Conservation (phyloP, 1,140 invertebrate species). For the Carcinoscorpius rotundicauda region DNA sequence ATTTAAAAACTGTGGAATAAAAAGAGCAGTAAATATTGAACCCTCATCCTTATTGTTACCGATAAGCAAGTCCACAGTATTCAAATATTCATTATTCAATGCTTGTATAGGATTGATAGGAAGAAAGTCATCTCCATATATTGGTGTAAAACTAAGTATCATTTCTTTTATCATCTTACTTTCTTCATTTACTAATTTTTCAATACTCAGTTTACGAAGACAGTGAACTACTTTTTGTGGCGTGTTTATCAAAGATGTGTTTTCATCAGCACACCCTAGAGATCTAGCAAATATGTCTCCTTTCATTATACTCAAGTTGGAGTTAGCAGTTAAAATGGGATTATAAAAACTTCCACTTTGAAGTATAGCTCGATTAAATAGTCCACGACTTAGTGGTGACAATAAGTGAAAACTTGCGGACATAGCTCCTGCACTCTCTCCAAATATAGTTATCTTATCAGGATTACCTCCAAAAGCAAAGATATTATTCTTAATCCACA, state of each 20-base stretch:
- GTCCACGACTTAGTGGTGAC: conserved; percentile 25
- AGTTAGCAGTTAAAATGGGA: background rate
- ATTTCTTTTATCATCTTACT: conserved; percentile 1
- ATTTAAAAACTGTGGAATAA: background rate
- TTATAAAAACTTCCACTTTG: conserved; percentile 21
- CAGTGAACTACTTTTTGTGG: background rate
- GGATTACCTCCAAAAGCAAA: conserved; percentile 23
- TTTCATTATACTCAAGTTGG: background rate
- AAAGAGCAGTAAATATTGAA: conserved; percentile 8
- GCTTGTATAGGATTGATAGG: conserved; percentile 7
- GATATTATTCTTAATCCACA: conserved; percentile 24
- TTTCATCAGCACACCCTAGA: conserved; percentile 3
- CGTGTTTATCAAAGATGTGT: background rate
- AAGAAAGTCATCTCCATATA: conserved; percentile 14
- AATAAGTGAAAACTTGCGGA: conserved; percentile 32
- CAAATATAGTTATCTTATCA: conserved; percentile 39
- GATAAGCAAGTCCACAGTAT: conserved; percentile 12
- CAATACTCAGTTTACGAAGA: background rate
- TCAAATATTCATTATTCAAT: conserved; percentile 6
- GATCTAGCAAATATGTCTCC: background rate
- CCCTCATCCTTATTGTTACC: conserved; percentile 16
- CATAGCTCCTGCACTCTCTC: conserved; percentile 34
- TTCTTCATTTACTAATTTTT: background rate
- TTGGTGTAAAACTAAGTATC: conserved; percentile 2
- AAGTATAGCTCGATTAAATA: conserved; percentile 33